Conservation (phyloP, 2,888 invertebrate genomes). For the Trachelus tabidus region DNA sequence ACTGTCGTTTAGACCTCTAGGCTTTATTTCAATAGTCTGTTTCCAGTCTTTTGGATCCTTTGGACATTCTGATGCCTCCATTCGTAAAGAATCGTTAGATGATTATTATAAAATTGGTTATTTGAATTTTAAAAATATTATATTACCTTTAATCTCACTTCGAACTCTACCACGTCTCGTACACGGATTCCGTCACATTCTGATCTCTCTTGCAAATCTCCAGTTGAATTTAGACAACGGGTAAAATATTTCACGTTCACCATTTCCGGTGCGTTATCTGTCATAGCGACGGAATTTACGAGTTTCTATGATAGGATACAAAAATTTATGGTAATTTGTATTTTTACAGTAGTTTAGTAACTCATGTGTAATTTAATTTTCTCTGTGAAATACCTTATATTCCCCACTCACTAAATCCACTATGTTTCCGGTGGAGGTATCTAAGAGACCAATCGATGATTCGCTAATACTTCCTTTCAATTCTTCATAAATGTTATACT, state of each 20-base stretch:
- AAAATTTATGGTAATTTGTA: slow-evolving; percentile 3
- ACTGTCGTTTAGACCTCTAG: slow-evolving; percentile 79
- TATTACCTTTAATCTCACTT: slow-evolving; percentile 67
- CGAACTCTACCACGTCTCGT: slow-evolving; percentile 71
- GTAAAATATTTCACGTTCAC: slow-evolving; percentile 72
- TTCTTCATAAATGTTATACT: slow-evolving; percentile 42
- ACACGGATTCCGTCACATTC: slow-evolving; percentile 73
- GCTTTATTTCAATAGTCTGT: slow-evolving; percentile 73
- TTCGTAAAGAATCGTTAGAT: background rate
- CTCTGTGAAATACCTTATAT: slow-evolving; percentile 71
- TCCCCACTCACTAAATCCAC: slow-evolving; percentile 76
- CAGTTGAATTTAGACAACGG: slow-evolving; percentile 56
- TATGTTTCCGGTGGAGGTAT: slow-evolving; percentile 74
- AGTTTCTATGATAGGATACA: slow-evolving; percentile 60
- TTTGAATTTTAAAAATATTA: slow-evolving; percentile 17
- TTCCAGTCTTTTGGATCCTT: slow-evolving; percentile 66
- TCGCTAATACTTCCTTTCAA: slow-evolving; percentile 71
- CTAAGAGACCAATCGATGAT: slow-evolving; percentile 74
- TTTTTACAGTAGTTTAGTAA: background rate
- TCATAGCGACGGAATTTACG: slow-evolving; percentile 64
- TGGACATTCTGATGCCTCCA: slow-evolving; percentile 71
- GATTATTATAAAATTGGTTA: background rate
- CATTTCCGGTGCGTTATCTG: slow-evolving; percentile 61
- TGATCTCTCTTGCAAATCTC: slow-evolving; percentile 66
- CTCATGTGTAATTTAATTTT: background rate